Percentiles rank a stretch among this genome's conserved stretches.
Conservation (phyloP, 2,888 invertebrate species). For the Tetragonisca angustula region DNA sequence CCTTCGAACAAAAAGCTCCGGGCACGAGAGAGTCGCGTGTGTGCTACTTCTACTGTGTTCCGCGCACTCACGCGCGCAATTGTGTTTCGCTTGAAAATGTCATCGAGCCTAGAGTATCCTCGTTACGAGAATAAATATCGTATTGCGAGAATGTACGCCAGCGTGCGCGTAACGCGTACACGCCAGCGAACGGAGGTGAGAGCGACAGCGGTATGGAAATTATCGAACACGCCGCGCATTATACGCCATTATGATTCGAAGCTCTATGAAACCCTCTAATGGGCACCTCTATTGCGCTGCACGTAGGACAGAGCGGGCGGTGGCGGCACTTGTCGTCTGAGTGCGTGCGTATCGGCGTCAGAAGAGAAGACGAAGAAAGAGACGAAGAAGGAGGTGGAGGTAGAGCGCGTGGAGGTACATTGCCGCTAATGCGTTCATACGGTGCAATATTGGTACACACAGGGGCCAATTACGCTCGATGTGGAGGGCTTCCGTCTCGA, state of each 20-base stretch:
- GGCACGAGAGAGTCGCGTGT: constrained; percentile 52
- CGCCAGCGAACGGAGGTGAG: neutral
- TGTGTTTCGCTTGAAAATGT: constrained; percentile 58
- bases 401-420: no score
- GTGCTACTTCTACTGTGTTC: constrained; percentile 9
- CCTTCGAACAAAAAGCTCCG: constrained; percentile 38
- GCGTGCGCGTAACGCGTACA: neutral
- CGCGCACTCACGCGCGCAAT: constrained; percentile 45
- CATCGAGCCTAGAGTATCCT: constrained; percentile 58
- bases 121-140: constrained; percentile 54
- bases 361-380: constrained; percentile 4
- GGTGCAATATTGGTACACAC: neutral
- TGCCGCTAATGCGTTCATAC: neutral
- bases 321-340: neutral
- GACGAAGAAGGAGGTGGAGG: neutral
- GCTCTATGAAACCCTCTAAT: constrained; percentile 33
- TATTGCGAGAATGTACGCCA: constrained; percentile 27
- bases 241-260: constrained; percentile 43
- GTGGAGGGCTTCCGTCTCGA: constrained; percentile 18
- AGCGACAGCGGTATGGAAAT: constrained; percentile 21
- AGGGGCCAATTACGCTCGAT: constrained; percentile 37
- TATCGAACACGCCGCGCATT: constrained; percentile 28
- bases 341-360: neutral
- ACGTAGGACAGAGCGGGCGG: neutral
- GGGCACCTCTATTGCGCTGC: constrained; percentile 36